Evolutionary conservation across 2,797 vertebrate species (phyloP).

Genomic region (Eurystomus glaucurus): DNA sequence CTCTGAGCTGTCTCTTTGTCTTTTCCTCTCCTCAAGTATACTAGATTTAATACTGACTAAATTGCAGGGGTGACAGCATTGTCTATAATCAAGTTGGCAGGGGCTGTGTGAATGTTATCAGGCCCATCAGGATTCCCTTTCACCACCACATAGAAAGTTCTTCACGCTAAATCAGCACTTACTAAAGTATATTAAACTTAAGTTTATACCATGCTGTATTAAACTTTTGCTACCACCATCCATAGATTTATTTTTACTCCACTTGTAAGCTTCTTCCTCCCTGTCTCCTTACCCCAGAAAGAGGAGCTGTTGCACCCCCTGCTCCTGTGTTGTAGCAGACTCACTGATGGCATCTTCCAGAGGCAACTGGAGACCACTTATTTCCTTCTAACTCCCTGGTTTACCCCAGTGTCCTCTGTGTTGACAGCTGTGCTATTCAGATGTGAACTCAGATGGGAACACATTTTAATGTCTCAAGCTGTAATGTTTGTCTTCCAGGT

Average conservation of each 20-base stretch:
- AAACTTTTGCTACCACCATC: not conserved
- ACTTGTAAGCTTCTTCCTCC: not conserved
- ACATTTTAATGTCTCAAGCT: not conserved
- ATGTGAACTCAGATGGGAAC: accelerated
- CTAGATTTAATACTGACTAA: not conserved
- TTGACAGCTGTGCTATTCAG: not conserved
- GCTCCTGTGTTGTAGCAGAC: not conserved
- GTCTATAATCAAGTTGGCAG: not conserved
- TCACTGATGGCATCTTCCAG: not conserved
- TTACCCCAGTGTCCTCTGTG: not conserved
- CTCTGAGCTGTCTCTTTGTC: not conserved
- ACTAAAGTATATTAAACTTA: not conserved
- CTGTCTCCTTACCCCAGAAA: not conserved
- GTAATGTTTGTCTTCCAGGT: not conserved
- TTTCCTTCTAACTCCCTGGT: not conserved
- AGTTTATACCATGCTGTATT: not conserved
- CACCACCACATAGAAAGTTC: not conserved
- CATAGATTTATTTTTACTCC: not conserved
- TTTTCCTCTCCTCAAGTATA: accelerated
- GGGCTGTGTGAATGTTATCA: not conserved
- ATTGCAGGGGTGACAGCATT: not conserved
- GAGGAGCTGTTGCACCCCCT: not conserved
- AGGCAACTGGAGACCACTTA: not conserved
- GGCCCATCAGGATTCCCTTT: not conserved
- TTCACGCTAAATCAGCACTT: not conserved